Conservation (phyloP, 2,113 vertebrate species). For the Chlamydotis undulata region DNA sequence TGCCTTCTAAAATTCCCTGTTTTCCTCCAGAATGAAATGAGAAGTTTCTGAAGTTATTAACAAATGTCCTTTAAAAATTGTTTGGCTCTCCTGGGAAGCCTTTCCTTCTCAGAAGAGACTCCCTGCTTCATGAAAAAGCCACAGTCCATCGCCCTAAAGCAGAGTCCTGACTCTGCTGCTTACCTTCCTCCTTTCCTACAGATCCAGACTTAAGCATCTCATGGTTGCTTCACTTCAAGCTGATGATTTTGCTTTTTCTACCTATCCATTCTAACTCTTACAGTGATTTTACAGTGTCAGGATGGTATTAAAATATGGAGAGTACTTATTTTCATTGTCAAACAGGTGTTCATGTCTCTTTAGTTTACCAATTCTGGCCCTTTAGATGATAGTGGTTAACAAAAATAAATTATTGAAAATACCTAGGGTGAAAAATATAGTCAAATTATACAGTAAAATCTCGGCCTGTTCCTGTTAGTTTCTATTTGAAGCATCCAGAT, state of each 20-base stretch:
- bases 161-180: neutral
- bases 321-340: neutral
- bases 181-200: neutral
- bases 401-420: neutral
- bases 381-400: neutral
- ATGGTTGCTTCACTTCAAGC: neutral
- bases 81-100: neutral
- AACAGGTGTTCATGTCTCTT: neutral
- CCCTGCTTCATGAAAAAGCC: neutral
- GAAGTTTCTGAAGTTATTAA: neutral
- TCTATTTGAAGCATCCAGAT: neutral
- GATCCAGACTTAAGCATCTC: neutral
- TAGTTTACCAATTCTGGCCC: neutral
- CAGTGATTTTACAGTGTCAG: neutral
- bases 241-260: neutral
- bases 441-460: neutral
- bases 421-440: neutral
- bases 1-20: neutral
- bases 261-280: neutral
- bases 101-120: neutral
- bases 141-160: neutral
- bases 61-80: neutral
- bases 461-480: neutral
- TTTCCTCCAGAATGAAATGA: neutral
- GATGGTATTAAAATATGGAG: neutral